Evolutionary conservation across 2,888 invertebrate species (phyloP).

Genomic region (Eulithis testata): DNA sequence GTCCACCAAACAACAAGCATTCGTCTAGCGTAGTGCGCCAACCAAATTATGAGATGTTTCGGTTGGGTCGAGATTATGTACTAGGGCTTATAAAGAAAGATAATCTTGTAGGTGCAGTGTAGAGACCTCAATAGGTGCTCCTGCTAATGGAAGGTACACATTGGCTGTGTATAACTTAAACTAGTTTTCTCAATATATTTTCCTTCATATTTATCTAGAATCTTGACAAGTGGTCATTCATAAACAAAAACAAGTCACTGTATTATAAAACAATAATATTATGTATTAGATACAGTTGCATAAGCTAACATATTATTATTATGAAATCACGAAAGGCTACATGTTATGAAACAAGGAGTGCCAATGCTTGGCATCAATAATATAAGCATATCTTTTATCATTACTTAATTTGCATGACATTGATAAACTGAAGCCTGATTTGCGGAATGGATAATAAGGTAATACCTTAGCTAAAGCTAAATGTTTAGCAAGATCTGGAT

Average conservation of each 20-base stretch:
- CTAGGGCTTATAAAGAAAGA: too few species aligned
- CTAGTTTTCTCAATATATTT: neutral
- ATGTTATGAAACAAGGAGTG: conserved; percentile 23
- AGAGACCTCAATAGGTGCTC: too few species aligned
- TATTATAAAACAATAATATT: neutral
- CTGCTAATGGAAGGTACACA: neutral
- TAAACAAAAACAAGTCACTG: neutral
- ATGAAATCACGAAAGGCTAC: conserved; percentile 9
- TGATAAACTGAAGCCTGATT: conserved; percentile 22
- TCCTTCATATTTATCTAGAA: conserved; percentile 2
- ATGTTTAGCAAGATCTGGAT: conserved; percentile 10
- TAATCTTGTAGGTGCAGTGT: too few species aligned
- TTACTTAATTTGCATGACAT: conserved; percentile 28
- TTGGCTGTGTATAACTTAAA: neutral
- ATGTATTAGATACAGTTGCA: conserved; percentile 11
- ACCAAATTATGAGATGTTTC: too few species aligned
- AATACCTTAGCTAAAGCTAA: neutral
- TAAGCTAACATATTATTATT: neutral
- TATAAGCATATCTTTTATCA: conserved; percentile 18
- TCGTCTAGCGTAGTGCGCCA: too few species aligned
- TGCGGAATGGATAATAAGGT: conserved; percentile 9
- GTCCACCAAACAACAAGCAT: too few species aligned
- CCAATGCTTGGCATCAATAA: conserved; percentile 8
- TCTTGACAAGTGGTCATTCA: neutral
- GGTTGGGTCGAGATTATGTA: too few species aligned